These are phyloP conservation scores for Dynastes maya DNA, from an alignment of 2,888 invertebrate genomes.

Conservation along the genomic window DNA sequence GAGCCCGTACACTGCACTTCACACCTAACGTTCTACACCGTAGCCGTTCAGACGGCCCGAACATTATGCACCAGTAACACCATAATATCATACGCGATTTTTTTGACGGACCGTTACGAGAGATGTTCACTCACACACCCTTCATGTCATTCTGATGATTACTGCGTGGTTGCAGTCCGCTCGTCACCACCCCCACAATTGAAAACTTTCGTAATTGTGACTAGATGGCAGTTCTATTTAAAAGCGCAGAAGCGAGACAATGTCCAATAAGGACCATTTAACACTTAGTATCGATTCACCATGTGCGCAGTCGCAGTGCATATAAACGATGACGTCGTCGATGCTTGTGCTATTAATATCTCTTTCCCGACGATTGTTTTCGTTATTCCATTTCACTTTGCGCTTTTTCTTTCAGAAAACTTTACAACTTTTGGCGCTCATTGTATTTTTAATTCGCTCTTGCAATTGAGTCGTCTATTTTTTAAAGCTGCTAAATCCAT, in stretches of 20 bases:
- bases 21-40: conserved; percentile 53
- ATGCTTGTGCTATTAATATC: not conserved
- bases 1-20: conserved; percentile 57
- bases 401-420: not conserved
- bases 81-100: conserved; percentile 57
- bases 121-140: conserved; percentile 63
- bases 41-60: conserved; percentile 58
- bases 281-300: conserved; percentile 60
- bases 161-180: conserved; percentile 62
- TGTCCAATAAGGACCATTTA: conserved; percentile 62
- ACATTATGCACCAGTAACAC: conserved; percentile 62
- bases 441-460: not conserved
- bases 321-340: conserved; percentile 52
- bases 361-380: not conserved
- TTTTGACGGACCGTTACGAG: conserved; percentile 19
- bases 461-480: too few relatives aligned
- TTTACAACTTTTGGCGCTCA: conserved; percentile 12
- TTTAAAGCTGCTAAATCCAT: too few relatives aligned
- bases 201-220: conserved; percentile 63
- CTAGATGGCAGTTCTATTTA: conserved; percentile 63
- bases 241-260: conserved; percentile 61
- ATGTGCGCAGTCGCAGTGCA: conserved; percentile 53
- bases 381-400: not conserved
- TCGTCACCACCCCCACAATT: conserved; percentile 65
- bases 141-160: conserved; percentile 64